Evolutionary conservation across 2,888 invertebrate species (phyloP).

Genomic region (Hecatera dysodea): DNA sequence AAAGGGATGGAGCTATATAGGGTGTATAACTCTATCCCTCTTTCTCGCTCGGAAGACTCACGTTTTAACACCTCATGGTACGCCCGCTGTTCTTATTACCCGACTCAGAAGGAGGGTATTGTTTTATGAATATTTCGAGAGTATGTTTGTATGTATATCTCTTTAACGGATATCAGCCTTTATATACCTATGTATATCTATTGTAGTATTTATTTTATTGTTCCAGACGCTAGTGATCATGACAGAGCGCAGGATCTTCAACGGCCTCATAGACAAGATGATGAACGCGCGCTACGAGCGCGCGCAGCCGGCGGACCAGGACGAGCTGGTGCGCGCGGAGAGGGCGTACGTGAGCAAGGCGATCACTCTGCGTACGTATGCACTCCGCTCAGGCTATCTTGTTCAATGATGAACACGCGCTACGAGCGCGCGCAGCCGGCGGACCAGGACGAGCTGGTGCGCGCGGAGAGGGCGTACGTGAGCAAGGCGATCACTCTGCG

Average conservation of each 20-base stretch:
- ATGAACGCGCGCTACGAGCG: conserved; percentile 66
- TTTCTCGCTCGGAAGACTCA: no score
- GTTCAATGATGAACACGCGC: conserved; percentile 62
- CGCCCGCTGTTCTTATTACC: no score
- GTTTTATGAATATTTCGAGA: no score
- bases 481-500: conserved; percentile 74
- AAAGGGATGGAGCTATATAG: no score
- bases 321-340: conserved; percentile 76
- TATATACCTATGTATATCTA: no score
- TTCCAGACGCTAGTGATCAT: conserved; percentile 75
- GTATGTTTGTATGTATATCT: no score
- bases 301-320: conserved; percentile 26
- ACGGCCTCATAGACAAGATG: conserved; percentile 64
- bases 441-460: conserved; percentile 71
- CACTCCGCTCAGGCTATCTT: no score
- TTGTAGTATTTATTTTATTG: neutral
- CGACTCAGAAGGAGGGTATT: no score
- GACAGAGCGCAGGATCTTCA: conserved; percentile 75
- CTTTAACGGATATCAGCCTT: no score
- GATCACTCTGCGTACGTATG: conserved; percentile 75
- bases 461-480: conserved; percentile 78
- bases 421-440: conserved; percentile 51
- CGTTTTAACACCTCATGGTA: no score
- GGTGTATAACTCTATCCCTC: no score
- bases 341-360: conserved; percentile 76